Percentiles rank a stretch among this genome's conserved stretches.
phyloP scores from a whole-genome alignment of 2,888 invertebrate species.

The Philopedon plagiatum region DNA sequence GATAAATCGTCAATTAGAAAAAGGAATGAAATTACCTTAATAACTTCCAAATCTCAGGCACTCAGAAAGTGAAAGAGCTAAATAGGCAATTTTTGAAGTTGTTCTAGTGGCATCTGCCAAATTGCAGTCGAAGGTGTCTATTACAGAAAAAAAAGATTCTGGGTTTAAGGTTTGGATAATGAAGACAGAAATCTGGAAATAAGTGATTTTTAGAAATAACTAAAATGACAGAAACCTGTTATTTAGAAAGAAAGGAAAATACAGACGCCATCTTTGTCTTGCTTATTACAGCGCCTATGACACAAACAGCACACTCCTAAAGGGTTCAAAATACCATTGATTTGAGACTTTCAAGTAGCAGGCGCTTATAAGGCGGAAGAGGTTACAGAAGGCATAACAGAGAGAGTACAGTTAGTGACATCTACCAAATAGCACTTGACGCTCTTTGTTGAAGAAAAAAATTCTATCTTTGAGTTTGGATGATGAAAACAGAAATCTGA shows the following conservation, averaged over 20 bases:
- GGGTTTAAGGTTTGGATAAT: no score
- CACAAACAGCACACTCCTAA: not conserved
- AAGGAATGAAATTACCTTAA: slow-evolving; percentile 1
- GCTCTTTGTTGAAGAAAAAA: not conserved
- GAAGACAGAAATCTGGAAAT: not conserved
- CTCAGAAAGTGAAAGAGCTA: not conserved
- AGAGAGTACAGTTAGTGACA: not conserved
- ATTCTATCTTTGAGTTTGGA: no score
- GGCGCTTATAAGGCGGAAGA: not conserved
- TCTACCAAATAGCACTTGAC: not conserved
- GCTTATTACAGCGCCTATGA: not conserved
- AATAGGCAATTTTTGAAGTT: not conserved
- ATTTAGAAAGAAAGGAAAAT: not conserved
- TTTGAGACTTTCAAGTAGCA: slow-evolving; percentile 3
- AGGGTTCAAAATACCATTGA: slow-evolving; percentile 6
- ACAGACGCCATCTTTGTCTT: not conserved
- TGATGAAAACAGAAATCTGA: not conserved
- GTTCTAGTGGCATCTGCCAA: not conserved
- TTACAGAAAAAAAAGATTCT: no score
- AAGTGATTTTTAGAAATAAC: not conserved
- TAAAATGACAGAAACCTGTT: not conserved
- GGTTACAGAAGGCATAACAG: not conserved
- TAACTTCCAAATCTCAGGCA: slow-evolving; percentile 10
- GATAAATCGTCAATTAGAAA: not conserved
- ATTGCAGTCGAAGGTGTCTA: not conserved